Conservation (phyloP, 2,113 vertebrate species). For the Megaceryle maxima region DNA sequence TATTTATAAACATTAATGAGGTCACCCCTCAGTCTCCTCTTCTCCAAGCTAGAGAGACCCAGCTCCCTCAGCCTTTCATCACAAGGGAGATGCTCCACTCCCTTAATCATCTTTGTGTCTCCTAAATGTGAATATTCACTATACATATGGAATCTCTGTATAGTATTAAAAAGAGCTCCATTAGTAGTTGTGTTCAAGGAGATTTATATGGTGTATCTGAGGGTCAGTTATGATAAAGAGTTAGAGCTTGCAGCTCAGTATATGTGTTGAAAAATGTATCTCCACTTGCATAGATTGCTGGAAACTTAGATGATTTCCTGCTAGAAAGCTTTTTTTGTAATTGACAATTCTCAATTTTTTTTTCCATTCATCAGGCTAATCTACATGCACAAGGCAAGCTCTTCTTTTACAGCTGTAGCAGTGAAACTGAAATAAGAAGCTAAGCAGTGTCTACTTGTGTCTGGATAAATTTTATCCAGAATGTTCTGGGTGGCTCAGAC, state of each 20-base stretch:
- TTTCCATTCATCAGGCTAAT: not conserved
- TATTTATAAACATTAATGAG: too few species aligned
- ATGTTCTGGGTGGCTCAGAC: not conserved
- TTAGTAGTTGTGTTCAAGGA: not conserved
- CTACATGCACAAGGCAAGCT: not conserved
- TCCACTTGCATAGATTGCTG: not conserved
- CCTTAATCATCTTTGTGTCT: not conserved
- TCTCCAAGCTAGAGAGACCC: too few species aligned
- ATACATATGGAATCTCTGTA: not conserved
- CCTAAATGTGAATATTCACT: not conserved
- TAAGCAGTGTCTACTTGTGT: not conserved
- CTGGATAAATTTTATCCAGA: not conserved
- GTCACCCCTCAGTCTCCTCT: too few species aligned
- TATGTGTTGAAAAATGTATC: not conserved
- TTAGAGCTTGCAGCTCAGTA: not conserved
- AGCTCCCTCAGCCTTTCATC: too few species aligned
- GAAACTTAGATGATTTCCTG: not conserved
- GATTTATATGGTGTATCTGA: not conserved
- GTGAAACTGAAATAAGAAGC: not conserved
- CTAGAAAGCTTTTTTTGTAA: not conserved
- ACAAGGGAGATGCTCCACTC: too few species aligned
- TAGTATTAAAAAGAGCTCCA: not conserved
- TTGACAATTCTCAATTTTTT: not conserved
- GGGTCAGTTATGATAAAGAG: accelerated
- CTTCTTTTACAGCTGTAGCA: not conserved